Percentiles rank a stretch among this genome's conserved stretches.
Evolutionary conservation across 2,888 invertebrate genomes (phyloP).

Genomic region (Andrena dorsata): DNA sequence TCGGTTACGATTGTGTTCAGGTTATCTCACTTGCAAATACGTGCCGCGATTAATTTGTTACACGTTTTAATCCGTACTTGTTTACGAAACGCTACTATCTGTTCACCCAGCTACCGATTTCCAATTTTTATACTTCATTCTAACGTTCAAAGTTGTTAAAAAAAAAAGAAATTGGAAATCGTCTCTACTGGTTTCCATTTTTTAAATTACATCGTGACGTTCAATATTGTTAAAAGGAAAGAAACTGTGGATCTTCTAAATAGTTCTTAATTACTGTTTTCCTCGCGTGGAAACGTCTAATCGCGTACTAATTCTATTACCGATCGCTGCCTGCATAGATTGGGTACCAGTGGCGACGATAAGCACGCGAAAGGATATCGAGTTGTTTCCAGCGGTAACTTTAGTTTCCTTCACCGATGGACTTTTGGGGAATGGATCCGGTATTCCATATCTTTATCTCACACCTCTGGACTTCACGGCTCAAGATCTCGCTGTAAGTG

Average conservation of each 20-base stretch:
- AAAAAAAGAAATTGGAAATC: background rate
- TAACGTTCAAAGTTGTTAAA: background rate
- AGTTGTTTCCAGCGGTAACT: slow-evolving; percentile 89
- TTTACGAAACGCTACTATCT: background rate
- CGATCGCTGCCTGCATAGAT: slow-evolving; percentile 85
- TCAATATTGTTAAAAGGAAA: no score
- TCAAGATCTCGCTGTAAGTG: slow-evolving; percentile 88
- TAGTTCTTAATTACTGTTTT: background rate
- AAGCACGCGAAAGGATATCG: slow-evolving; percentile 87
- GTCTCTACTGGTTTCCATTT: no score
- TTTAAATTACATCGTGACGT: no score
- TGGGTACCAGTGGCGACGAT: slow-evolving; percentile 91
- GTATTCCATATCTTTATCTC: slow-evolving; percentile 91
- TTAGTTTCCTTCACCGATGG: slow-evolving; percentile 91
- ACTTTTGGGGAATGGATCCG: slow-evolving; percentile 88
- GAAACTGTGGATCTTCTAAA: background rate
- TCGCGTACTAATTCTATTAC: background rate
- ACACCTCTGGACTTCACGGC: slow-evolving; percentile 90
- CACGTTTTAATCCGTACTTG: background rate
- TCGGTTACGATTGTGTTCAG: background rate
- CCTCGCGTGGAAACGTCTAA: background rate
- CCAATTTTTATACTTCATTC: background rate
- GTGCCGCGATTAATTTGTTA: background rate
- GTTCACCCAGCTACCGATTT: background rate
- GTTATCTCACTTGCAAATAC: background rate